phyloP scores from a whole-genome alignment of 2,113 vertebrate genomes.

The Cricetomys ansorgei region DNA sequence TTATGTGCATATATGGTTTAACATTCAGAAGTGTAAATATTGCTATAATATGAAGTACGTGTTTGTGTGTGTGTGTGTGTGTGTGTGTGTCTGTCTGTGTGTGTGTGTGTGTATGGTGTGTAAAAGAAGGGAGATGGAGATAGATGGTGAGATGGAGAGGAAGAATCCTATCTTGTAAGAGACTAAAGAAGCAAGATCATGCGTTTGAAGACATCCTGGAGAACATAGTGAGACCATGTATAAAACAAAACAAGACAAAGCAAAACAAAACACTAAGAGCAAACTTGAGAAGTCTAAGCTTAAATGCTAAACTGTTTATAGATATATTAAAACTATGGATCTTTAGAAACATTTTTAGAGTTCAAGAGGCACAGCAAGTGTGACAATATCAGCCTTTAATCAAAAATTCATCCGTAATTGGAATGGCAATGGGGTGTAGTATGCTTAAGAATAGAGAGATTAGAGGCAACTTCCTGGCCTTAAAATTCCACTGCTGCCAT shows the following conservation, averaged over 20 bases:
- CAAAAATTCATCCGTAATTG: not conserved
- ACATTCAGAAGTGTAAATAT: constrained; percentile 13
- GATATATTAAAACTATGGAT: not conserved
- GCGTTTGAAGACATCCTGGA: not conserved
- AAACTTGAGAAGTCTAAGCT: too few relatives aligned
- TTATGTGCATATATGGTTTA: not conserved
- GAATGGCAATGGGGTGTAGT: not conserved
- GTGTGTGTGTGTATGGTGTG: not conserved
- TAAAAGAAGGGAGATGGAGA: not conserved
- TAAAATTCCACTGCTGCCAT: not conserved
- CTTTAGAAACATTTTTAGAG: not conserved
- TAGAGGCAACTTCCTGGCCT: constrained; percentile 1
- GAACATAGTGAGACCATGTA: not conserved
- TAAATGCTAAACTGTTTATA: not conserved
- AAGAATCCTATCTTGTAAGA: not conserved
- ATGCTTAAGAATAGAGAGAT: not conserved
- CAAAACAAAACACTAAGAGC: not conserved
- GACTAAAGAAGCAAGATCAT: not conserved
- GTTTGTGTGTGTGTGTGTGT: not conserved
- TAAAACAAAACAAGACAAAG: not conserved
- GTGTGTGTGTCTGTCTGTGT: not conserved
- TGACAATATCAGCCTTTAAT: constrained; percentile 1
- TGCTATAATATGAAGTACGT: not conserved
- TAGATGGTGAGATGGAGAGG: not conserved
- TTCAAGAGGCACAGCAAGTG: not conserved